Evolutionary conservation across 2,113 vertebrate genomes (phyloP), one percentile per base, ranked within the genome.

Genomic region (Arizona elegans): DNA sequence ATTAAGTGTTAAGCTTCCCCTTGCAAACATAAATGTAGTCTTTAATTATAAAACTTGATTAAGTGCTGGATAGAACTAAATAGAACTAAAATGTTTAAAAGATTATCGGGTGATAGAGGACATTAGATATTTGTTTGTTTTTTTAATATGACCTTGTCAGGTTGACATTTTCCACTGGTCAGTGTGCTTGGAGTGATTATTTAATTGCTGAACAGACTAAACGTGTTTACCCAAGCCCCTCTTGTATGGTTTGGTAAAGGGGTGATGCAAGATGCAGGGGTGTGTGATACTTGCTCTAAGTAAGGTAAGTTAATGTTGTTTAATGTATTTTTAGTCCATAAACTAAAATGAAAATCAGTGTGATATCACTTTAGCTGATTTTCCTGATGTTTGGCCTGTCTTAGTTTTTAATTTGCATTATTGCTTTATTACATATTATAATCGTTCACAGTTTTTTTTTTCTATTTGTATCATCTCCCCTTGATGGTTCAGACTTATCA

Each of bases 151-250:
- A 88, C 88, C 91, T 92, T 96, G 96, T 97, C 96, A 95, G 86
- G 92, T 26, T 11, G 94, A 94, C 94, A 95, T 93, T 95, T 95
- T 81, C 50, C 89, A 58, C 85, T 93, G 95, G 96, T 96, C 95
- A 94, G 53, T 91, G 86, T 96, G 93, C 38, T 92, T 95, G 94
- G 95, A 93, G 90, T 87, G 65, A 87, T 92, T 86, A 54, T 92
- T 93, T 96, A 95, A 94, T 95, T 94, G 62, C 95, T 94, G 52
- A 94, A 95, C 92, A 93, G 91, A 92, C 29, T 21, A 88, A 88
- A 95, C 95, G 29, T 94, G 59, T 96, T 97, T 96, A 92, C 92
- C 91, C 94, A 75, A 94, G 93, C 92, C 93, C 90, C 92, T 95
- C 91, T 95, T 96, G 94, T 93, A 52, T 93, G 90, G 5, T 53